Evolutionary conservation across 2,113 vertebrate species (phyloP).

Genomic region (Urocolius indicus): DNA sequence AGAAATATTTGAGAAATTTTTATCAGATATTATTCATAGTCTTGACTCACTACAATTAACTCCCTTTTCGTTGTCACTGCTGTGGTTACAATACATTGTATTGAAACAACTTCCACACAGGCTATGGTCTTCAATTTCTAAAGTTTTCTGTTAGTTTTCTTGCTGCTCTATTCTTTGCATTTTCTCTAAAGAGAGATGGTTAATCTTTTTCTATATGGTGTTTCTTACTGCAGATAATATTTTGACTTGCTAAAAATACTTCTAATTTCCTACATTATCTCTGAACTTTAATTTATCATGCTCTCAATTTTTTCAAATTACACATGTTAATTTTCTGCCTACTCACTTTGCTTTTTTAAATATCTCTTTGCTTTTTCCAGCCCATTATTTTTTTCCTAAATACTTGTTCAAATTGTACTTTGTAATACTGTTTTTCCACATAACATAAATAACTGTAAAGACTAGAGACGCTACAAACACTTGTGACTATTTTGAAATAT

Average conservation of each 20-base stretch:
- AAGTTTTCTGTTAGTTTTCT: neutral
- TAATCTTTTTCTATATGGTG: neutral
- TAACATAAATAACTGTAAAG: neutral
- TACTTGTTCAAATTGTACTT: neutral
- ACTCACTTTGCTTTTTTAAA: neutral
- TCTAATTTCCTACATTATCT: neutral
- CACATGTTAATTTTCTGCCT: neutral
- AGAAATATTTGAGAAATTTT: neutral
- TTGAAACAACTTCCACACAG: neutral
- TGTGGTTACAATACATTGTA: neutral
- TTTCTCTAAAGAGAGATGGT: neutral
- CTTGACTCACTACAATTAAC: neutral
- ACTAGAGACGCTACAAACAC: neutral
- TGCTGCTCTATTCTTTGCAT: accelerated
- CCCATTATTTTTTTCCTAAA: neutral
- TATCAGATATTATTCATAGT: neutral
- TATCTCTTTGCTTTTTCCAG: neutral
- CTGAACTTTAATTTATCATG: neutral
- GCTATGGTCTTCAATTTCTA: neutral
- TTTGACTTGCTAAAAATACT: neutral
- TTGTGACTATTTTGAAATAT: neutral
- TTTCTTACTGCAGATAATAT: neutral
- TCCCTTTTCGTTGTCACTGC: neutral
- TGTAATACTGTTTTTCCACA: neutral
- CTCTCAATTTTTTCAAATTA: neutral